Conservation (phyloP, 2,113 vertebrate species). For the Ptyas mucosa region DNA sequence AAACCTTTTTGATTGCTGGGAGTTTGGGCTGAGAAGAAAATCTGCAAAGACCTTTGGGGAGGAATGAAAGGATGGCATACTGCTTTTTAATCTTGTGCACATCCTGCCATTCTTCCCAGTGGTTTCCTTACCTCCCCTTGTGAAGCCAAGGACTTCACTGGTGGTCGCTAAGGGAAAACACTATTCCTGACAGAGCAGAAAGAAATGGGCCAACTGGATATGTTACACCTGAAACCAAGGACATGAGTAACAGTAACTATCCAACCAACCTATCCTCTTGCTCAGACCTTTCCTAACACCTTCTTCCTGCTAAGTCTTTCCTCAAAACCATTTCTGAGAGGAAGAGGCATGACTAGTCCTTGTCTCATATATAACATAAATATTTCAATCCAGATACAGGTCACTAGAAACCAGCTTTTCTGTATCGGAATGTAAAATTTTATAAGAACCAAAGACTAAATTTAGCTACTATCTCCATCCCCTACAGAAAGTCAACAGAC, state of each 20-base stretch:
- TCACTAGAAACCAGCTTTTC: neutral
- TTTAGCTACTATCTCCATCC: neutral
- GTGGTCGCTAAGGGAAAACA: neutral
- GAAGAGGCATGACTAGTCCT: neutral
- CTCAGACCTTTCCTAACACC: neutral
- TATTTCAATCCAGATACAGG: neutral
- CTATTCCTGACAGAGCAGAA: neutral
- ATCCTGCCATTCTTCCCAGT: neutral
- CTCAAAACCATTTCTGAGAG: neutral
- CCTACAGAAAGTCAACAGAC: neutral
- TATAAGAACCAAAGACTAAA: neutral
- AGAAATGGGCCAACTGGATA: neutral
- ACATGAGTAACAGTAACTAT: neutral
- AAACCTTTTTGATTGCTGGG: neutral
- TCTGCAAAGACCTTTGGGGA: neutral
- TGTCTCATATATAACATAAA: neutral
- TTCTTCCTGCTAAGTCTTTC: neutral
- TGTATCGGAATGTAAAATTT: neutral
- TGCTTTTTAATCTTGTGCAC: neutral
- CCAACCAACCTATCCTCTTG: neutral
- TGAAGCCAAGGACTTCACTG: neutral
- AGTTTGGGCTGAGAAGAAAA: neutral
- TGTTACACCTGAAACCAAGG: neutral
- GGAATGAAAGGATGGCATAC: neutral
- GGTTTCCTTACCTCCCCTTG: neutral